Percentiles rank a stretch among this genome's conserved stretches.
Evolutionary conservation across 2,888 invertebrate species (phyloP).

Genomic region (Thecophora atra): DNA sequence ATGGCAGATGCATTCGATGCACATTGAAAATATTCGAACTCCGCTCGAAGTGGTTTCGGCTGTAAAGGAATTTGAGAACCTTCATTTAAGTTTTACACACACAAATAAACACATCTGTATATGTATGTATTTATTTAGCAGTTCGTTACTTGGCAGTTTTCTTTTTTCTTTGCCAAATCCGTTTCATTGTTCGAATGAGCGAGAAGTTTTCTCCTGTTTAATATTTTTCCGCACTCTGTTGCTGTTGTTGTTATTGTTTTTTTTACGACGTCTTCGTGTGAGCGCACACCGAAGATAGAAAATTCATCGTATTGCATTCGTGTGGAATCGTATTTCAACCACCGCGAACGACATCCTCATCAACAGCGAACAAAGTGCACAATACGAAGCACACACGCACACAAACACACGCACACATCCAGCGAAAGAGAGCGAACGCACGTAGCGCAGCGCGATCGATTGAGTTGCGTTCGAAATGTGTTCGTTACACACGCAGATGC

Average conservation of each 20-base stretch:
- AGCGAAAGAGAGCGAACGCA: not conserved
- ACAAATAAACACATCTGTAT: not conserved
- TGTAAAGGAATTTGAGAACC: slow-evolving; percentile 20
- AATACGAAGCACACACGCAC: not conserved
- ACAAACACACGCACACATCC: not conserved
- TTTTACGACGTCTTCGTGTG: not conserved
- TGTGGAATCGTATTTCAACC: slow-evolving; percentile 15
- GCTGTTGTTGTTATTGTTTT: not conserved
- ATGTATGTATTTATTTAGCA: slow-evolving; percentile 7
- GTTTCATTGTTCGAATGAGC: slow-evolving; percentile 21
- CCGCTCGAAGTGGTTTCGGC: not conserved
- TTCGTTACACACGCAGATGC: not conserved
- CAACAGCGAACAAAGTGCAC: not conserved
- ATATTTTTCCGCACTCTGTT: slow-evolving; percentile 17
- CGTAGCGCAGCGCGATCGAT: not conserved
- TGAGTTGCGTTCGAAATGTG: not conserved
- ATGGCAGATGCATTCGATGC: slow-evolving; percentile 23
- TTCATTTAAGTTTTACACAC: too few species aligned
- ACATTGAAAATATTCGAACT: not conserved
- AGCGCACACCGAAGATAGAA: not conserved
- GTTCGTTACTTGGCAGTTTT: not conserved
- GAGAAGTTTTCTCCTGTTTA: slow-evolving; percentile 16
- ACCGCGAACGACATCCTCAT: not conserved
- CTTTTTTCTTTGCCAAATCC: slow-evolving; percentile 16
- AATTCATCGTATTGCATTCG: slow-evolving; percentile 9